Evolutionary conservation across 2,888 invertebrate genomes (phyloP), one percentile per base, ranked within the genome.

Genomic region (Drosophila pseudotakahashii): DNA sequence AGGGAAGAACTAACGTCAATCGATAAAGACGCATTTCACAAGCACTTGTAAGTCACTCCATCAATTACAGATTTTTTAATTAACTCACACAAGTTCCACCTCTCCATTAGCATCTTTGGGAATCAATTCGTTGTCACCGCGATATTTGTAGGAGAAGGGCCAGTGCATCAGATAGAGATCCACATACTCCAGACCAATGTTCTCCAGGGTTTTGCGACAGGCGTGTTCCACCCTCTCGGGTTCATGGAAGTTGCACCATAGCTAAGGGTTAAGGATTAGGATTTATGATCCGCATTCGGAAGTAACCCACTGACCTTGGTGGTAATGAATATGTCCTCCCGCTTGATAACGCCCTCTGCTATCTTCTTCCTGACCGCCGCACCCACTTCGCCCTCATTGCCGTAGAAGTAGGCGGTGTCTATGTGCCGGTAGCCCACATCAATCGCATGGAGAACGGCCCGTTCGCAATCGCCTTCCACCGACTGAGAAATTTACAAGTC

Each of bases 181-280:
- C 9, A 92, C 75, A 64, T 91, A 91, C 14, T 95, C 93, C 7
- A 97, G 89, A 2, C 95, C 94, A 39, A 98, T 94, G 91, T 96
- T 94, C 4, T 93, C 90, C 42, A 98, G 91, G 0, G 96, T 94
- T 77, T 93, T 93, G 75, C 94, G 94, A 30, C 97, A 92, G 0
- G 95, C 95, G 0, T 94, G 93, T 64, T 95, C 94, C 11, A 98
- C 98, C 73, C 95, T 92, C 66, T 96, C 96, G 0, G 94, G 94
- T 13, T 94, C 94, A 90, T 98, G 98, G 92, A 95, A 97, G 0
- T 96, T 97, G 92, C 97, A 97, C 98, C 98, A 98, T 6, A 97
- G 91, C 94, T 97, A 32, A 3, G 26, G 10, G 26, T 26, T 13
- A 7, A n/a, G n/a, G 13, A 26, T 36, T 23, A 7, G 26, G n/a